Evolutionary conservation across 2,888 invertebrate genomes (phyloP), one percentile per base, ranked within the genome.

Genomic region (Chrysina gloriosa): DNA sequence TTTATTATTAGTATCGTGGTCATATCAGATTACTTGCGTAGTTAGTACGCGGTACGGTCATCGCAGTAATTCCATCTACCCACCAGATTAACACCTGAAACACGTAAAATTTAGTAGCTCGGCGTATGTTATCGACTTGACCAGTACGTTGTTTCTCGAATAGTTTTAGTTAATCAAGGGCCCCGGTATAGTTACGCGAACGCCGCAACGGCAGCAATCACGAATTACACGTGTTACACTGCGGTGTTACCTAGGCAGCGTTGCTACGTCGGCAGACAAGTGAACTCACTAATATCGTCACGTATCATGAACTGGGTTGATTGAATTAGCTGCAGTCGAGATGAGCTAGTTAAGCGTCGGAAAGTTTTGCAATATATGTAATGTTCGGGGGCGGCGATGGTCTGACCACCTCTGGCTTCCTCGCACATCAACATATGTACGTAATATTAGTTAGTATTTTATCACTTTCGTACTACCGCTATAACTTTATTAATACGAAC

Each of bases 121-220:
- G 14, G 29, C 50, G 29, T 50, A 50, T 16, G 29, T 50, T 50
- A 50, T 50, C 50, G 50, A 29, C 27, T 50, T 29, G 50, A 50
- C 50, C 50, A 29, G 27, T 14, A 27, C 29, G 16, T 11, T 50
- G 50, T 29, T 29, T 50, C 29, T 11, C 27, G 50, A 50, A 50
- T 50, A 50, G 50, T 50, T 50, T 50, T 50, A 50, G 50, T 50
- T 50, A 50, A 50, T 50, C 29, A 50, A 50, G 50, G 19, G 16
- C 50, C 50, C 29, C 14, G 27, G 50, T n/a, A 29, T 29, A 27
- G 29, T 29, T 31, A 27, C 14, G 39, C 50, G n/a, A n/a, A n/a
- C 27, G 50, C 11, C 11, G 50, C 21, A 29, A 27, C 50, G 14
- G 27, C 27, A 50, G 29, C 50, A 50, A 29, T 27, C 27, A 11